Conservation (phyloP, 2,113 vertebrate species). For the Charina bottae region DNA sequence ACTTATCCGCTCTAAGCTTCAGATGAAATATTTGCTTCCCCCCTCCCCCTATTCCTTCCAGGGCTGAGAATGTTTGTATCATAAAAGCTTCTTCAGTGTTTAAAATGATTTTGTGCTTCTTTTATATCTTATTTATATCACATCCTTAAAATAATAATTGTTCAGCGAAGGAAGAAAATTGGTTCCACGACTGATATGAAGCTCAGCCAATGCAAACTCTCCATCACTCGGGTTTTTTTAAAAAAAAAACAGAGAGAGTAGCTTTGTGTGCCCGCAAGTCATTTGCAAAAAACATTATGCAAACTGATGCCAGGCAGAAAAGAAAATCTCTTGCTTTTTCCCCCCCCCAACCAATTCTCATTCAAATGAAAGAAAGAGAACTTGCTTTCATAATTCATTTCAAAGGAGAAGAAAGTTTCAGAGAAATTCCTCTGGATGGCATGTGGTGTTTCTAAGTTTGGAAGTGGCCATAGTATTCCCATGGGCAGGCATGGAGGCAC, state of each 20-base stretch:
- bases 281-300: neutral
- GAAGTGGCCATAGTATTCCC: neutral
- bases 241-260: neutral
- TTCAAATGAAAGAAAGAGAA: neutral
- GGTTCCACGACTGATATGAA: neutral
- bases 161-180: neutral
- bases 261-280: neutral
- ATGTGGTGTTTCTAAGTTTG: neutral
- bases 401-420: neutral
- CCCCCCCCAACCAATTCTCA: neutral
- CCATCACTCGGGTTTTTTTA: neutral
- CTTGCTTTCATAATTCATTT: neutral
- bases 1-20: neutral
- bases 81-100: neutral
- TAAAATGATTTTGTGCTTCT: neutral
- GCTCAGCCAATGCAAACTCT: neutral
- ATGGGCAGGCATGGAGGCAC: neutral
- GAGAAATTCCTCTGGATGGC: neutral
- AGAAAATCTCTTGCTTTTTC: fast-evolving
- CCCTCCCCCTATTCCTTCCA: neutral
- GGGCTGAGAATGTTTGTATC: neutral
- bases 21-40: neutral
- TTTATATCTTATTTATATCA: neutral
- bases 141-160: neutral
- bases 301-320: neutral